Evolutionary conservation across 2,888 invertebrate species (phyloP), one percentile per base, ranked within the genome.

Genomic region (Drosophila leonis): DNA sequence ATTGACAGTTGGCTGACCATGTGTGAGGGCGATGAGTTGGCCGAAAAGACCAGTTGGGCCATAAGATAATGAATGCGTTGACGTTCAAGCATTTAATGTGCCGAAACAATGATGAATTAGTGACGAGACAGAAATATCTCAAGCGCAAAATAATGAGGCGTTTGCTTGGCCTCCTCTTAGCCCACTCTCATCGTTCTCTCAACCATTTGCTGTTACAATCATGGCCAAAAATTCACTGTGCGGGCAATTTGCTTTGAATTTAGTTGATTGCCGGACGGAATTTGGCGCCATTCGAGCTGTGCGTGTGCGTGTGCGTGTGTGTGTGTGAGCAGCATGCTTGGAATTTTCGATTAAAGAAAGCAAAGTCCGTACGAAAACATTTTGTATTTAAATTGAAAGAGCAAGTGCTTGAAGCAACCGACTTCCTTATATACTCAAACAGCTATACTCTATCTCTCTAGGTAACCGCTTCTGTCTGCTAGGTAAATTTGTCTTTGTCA

Each of bases 41-140:
- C 81, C 80, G 35, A 72, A 90, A 88, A 65, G 55, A 60, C 59
- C 57, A 68, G 65, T 41, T 27, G 67, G 55, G 66, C 74, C 66
- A 76, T 70, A 71, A 87, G 85, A 90, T 87, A 87, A 87, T 90
- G 88, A 87, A 87, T 90, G 88, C 88, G 86, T 88, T 88, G 87
- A 88, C 88, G 90, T 86, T 90, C 86, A 81, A 88, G 86, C 88
- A 89, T 90, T 90, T 86, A 88, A 90, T 90, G 89, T 86, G 90
- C 83, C 86, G 90, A 85, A 90, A 90, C 90, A 90, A 90, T 88
- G 89, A 90, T 86, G 90, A 90, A 89, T 90, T 89, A 90, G 90
- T 90, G 90, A 89, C 90, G 85, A 88, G 90, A 82, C 88, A 90
- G 83, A 90, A 90, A 78, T 85, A 89, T 83, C 82, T 88, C 90